phyloP scores from a whole-genome alignment of 2,113 vertebrate species.

The Paradisaea rubra region DNA sequence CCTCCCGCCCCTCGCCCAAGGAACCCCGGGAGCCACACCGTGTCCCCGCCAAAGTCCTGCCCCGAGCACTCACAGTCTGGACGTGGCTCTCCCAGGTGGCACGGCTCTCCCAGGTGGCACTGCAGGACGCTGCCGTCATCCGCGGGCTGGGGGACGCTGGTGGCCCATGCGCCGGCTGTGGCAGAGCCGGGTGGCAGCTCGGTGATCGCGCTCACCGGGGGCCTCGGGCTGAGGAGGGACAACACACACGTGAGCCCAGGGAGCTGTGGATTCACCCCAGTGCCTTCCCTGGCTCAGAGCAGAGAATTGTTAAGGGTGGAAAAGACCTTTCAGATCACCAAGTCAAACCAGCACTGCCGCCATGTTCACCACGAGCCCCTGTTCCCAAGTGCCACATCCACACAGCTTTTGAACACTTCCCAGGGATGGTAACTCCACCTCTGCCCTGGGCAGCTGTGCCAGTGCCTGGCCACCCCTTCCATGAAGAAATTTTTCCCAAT shows the following conservation, averaged over 20 bases:
- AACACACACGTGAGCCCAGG: background rate
- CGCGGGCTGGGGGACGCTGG: accelerated
- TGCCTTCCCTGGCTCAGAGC: background rate
- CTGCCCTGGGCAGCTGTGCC: background rate
- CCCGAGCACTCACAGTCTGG: background rate
- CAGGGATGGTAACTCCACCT: background rate
- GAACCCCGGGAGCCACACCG: accelerated
- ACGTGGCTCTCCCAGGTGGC: background rate
- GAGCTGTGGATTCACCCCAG: background rate
- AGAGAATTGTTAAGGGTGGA: background rate
- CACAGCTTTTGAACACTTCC: background rate
- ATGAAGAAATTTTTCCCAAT: background rate
- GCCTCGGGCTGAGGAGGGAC: conserved; percentile 7
- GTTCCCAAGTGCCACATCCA: background rate
- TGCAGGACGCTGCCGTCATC: background rate
- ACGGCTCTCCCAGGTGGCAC: background rate
- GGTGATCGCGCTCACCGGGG: background rate
- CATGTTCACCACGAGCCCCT: no score
- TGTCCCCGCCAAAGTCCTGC: accelerated
- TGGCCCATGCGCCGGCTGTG: background rate
- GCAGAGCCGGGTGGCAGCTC: background rate
- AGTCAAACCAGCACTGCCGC: background rate
- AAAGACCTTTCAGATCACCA: background rate
- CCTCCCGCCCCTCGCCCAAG: background rate
- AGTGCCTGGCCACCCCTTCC: background rate